Evolutionary conservation across 2,797 vertebrate genomes (phyloP), one percentile per base, ranked within the genome.

Genomic region (Eptatretus atami): DNA sequence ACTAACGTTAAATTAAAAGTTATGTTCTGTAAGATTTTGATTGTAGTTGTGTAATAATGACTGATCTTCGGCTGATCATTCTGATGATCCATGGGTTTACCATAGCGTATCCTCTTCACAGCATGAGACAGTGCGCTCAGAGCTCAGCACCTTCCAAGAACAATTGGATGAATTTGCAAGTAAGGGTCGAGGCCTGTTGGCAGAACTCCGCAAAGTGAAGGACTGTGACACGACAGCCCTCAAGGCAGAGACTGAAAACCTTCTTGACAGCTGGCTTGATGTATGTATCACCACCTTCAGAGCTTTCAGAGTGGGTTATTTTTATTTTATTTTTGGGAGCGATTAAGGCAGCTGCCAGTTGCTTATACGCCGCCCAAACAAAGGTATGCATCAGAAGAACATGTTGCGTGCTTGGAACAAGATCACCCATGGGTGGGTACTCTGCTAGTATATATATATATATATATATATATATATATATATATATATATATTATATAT

Each of bases 251-350:
- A 78, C 81, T 76, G 78, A 88, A 67, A 70, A 64, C 55, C 73
- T 73, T 1, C 74, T 86, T 74, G 81, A 90, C 72, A 80, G 78
- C 70, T 98, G 92, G 92, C 75, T 92, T 55, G 79, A 82, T 72
- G 92, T 92, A 77, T 8, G 31, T 44, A 44, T 44, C 31, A 44
- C 31, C 31, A 44, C 3, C 31, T 44, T 44, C 31, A 44, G 31
- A 44, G 31, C 31, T 44, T 44, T 44, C 31, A 44, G 6, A 19
- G 19, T 19, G 19, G 19, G 19, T 19, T 19, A 19, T 19, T 19
- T 19, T 19, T 19, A 19, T 19, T 19, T 19, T 19, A 19, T 19
- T 19, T 19, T 19, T 19, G 19, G 19, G 19, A 19, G 19, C 19
- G 19, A 19, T 19, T 19, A 2, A 19, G 19, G 19, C 19, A 19